phyloP scores from a whole-genome alignment of 2,888 invertebrate genomes.

The Melanophora roralis region DNA sequence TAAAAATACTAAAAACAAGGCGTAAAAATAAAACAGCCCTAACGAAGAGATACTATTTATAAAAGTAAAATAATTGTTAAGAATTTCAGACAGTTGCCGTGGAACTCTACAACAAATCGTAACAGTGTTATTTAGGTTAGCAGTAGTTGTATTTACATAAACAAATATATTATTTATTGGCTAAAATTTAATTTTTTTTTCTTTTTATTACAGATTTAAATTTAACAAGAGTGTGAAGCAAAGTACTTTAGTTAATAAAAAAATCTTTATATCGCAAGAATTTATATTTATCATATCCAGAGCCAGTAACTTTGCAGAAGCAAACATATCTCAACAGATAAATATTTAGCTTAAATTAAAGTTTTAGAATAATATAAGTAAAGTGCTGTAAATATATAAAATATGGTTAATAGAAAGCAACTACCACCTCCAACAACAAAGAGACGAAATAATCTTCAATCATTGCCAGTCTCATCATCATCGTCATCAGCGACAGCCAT shows the following conservation, averaged over 20 bases:
- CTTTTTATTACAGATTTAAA: slow-evolving; percentile 60
- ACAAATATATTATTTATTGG: neutral
- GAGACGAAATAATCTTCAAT: slow-evolving; percentile 52
- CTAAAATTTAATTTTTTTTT: neutral
- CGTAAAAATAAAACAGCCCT: neutral
- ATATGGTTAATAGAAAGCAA: slow-evolving; percentile 59
- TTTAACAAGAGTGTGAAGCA: slow-evolving; percentile 28
- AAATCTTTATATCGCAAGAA: slow-evolving; percentile 4
- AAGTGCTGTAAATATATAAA: slow-evolving; percentile 32
- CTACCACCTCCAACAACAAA: slow-evolving; percentile 60
- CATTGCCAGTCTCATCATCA: slow-evolving; percentile 7
- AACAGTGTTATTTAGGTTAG: neutral
- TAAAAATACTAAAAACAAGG: neutral
- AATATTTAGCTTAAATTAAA: neutral
- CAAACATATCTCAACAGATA: neutral
- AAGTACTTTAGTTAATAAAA: slow-evolving; percentile 2
- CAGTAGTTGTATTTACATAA: too few species aligned
- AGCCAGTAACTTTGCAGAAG: neutral
- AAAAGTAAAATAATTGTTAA: neutral
- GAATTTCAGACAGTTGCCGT: neutral
- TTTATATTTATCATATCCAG: neutral
- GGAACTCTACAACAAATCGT: neutral
- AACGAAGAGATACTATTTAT: neutral
- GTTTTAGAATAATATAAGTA: neutral
- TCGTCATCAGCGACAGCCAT: neutral